A percentile compares a stretch with the other conserved stretches of the same genome.
phyloP scores from a whole-genome alignment of 2,113 vertebrate species.

The Rhinolophus ferrumequinum region DNA sequence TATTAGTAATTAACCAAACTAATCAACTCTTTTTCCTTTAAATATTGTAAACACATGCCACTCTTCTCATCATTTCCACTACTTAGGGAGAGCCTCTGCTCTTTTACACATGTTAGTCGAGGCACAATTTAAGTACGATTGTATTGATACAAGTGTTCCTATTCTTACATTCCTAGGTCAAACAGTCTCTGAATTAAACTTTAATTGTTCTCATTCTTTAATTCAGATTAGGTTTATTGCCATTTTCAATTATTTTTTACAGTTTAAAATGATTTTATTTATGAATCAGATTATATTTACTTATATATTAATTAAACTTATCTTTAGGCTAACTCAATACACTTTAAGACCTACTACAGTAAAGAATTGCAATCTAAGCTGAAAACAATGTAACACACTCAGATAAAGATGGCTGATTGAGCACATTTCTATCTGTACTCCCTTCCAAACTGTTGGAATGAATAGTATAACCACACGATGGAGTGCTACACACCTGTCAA shows the following conservation, averaged over 20 bases:
- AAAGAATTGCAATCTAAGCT: background rate
- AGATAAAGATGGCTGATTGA: background rate
- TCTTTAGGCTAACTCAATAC: background rate
- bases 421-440: background rate
- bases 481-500: background rate
- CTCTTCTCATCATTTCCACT: background rate
- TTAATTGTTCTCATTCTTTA: background rate
- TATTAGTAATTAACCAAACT: constrained; percentile 49
- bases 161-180: background rate
- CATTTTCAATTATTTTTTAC: background rate
- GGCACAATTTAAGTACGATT: background rate
- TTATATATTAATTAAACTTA: background rate
- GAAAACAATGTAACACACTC: background rate
- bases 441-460: background rate
- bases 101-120: background rate
- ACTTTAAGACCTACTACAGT: background rate
- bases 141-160: background rate
- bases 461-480: background rate
- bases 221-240: background rate
- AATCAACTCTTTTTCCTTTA: constrained; percentile 45
- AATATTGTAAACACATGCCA: background rate
- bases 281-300: background rate
- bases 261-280: background rate
- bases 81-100: background rate
- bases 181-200: background rate